Base-by-base conservation (phyloP, 2,888 invertebrate genomes). In the Troilus luridus region DNA sequence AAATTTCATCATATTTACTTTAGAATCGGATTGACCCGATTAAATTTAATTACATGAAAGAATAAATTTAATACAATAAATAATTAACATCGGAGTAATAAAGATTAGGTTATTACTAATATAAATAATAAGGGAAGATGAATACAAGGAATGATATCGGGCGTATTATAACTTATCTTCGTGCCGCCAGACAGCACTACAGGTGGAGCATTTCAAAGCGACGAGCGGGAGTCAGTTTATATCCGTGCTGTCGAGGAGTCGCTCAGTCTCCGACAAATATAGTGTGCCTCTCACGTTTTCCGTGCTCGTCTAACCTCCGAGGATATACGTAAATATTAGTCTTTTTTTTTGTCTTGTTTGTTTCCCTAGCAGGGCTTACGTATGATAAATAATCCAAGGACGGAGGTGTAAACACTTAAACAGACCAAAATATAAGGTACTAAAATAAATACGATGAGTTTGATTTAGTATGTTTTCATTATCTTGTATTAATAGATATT, bases 151-250 rank as follows among this genome's bases (percentile, higher is more conserved):
- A 67, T 24, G 24, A 24, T 67, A 67, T 24, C 2, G 67, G 24
- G 67, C 5, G 24, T 67, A 24, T 24, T 67, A 67, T 67, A 67
- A 67, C 24, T 67, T 67, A 67, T n/a, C 24, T 5, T 3, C 6
- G 24, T 24, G 81, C 81, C 54, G 54, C 81, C 54, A 81, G 81
- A 56, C 54, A 81, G 81, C 81, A 56, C 81, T 81, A 81, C 81
- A 81, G 81, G 54, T 81, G 81, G 54, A 56, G 81, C 54, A 81
- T 81, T 81, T 81, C 81, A 81, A 81, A 81, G 54, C 81, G 81
- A n/a, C 81, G 21, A 54, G 54, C 54, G 41, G 81, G 54, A 56
- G 54, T 81, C 81, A 81, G 81, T 81, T 81, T 81, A 81, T 81
- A 81, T 81, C 54, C 54, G 81, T 41, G 81, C 81, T 54, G 81